Conservation (phyloP, 2,113 vertebrate genomes). For the Sterna hirundo region DNA sequence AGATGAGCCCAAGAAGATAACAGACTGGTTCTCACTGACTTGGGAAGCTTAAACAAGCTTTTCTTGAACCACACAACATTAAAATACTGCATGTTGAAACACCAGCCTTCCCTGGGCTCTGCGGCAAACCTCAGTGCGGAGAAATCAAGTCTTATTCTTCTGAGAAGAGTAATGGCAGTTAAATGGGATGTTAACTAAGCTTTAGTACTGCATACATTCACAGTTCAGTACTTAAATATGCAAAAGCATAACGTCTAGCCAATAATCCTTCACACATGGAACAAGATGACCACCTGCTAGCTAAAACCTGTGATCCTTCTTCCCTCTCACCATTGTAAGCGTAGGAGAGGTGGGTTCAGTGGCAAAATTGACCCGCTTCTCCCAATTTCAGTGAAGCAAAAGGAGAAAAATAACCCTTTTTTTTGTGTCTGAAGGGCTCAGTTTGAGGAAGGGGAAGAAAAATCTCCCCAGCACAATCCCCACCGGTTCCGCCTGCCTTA, state of each 20-base stretch:
- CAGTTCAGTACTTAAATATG: not conserved
- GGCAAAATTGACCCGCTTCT: not conserved
- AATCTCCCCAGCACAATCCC: not conserved
- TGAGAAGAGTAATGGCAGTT: not conserved
- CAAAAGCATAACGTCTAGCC: not conserved
- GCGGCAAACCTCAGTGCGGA: not conserved
- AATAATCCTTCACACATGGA: not conserved
- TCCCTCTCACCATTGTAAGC: not conserved
- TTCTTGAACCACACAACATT: not conserved
- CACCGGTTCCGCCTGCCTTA: not conserved
- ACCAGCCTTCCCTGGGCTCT: not conserved
- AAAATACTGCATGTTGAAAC: not conserved
- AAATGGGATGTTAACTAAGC: not conserved
- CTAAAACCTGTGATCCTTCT: not conserved
- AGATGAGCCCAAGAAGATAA: not conserved
- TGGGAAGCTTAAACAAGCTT: not conserved
- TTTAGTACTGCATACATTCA: not conserved
- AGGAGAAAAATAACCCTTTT: not conserved
- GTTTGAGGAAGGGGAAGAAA: not conserved
- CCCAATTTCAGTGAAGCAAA: not conserved
- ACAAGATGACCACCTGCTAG: not conserved
- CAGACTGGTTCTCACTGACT: not conserved
- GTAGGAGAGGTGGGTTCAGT: not conserved
- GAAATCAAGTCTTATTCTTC: not conserved
- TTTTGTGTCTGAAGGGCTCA: not conserved